Percentiles rank a stretch among this genome's conserved stretches.
Evolutionary conservation across 2,888 invertebrate genomes (phyloP).

Genomic region (Epirrita christyi): DNA sequence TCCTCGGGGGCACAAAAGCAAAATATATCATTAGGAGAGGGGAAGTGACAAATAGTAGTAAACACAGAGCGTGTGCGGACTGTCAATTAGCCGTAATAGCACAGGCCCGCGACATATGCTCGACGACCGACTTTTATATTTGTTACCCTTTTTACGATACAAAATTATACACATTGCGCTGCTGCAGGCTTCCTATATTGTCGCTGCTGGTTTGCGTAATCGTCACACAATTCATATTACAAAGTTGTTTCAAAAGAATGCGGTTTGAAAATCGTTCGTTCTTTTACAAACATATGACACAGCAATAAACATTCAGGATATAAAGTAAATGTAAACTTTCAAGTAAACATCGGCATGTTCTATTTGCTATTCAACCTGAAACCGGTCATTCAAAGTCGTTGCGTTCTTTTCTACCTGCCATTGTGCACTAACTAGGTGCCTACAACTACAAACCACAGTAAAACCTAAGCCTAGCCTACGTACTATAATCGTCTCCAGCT

Average conservation of each 20-base stretch:
- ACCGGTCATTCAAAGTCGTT: no score
- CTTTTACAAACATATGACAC: not conserved
- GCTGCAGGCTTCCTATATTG: slow-evolving; percentile 18
- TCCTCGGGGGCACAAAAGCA: slow-evolving; percentile 50
- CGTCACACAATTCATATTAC: slow-evolving; percentile 21
- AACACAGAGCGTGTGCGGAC: slow-evolving; percentile 67
- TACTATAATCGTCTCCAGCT: not conserved
- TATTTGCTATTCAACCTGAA: no score
- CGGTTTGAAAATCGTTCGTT: not conserved
- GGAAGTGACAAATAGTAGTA: slow-evolving; percentile 78
- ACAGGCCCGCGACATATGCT: slow-evolving; percentile 73
- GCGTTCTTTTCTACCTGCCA: no score
- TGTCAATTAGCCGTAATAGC: slow-evolving; percentile 78
- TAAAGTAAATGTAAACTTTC: no score
- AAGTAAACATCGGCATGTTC: no score
- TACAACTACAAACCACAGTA: not conserved
- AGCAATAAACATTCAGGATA: not conserved
- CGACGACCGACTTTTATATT: slow-evolving; percentile 67
- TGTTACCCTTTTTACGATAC: slow-evolving; percentile 71
- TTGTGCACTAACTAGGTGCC: no score
- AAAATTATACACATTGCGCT: slow-evolving; percentile 59
- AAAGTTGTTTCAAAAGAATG: slow-evolving; percentile 10
- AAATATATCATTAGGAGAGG: slow-evolving; percentile 70
- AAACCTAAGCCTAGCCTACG: not conserved
- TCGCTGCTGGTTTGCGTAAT: slow-evolving; percentile 20